phyloP scores from a whole-genome alignment of 2,797 vertebrate genomes.

The Mus caroli region DNA sequence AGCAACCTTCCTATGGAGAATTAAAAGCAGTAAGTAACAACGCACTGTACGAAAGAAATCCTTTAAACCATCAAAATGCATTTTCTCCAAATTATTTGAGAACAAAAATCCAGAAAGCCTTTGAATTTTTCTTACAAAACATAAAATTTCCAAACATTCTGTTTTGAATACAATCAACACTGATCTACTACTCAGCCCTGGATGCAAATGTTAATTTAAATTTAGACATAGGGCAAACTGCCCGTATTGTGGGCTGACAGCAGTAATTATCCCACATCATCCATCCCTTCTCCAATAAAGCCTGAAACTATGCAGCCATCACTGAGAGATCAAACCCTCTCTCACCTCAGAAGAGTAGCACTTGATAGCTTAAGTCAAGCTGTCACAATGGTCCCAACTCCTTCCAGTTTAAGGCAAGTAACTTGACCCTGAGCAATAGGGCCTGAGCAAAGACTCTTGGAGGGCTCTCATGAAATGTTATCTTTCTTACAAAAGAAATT shows the following conservation, averaged over 20 bases:
- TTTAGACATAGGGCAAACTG: not conserved
- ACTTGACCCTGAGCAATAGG: not conserved
- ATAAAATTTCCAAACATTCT: constrained; percentile 43
- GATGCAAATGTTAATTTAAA: constrained; percentile 19
- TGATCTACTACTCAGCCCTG: not conserved
- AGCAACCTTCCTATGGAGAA: constrained; percentile 29
- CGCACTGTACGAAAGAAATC: not conserved
- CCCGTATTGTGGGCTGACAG: not conserved
- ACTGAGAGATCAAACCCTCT: not conserved
- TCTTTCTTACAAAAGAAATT: constrained; percentile 52
- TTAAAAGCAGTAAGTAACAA: constrained; percentile 33
- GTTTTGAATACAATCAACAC: not conserved
- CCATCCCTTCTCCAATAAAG: not conserved
- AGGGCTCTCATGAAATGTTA: not conserved
- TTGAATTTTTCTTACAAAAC: constrained; percentile 44
- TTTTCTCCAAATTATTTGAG: constrained; percentile 47
- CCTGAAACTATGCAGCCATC: not conserved
- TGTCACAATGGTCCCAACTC: not conserved
- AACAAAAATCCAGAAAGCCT: not conserved
- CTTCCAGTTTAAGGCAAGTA: not conserved
- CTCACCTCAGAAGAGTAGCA: not conserved
- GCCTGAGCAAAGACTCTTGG: not conserved
- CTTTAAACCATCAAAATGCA: constrained; percentile 60
- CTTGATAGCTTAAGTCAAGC: not conserved
- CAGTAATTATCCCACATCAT: not conserved